Conservation (phyloP, 2,113 vertebrate species). For the Phrynocephalus versicolor region DNA sequence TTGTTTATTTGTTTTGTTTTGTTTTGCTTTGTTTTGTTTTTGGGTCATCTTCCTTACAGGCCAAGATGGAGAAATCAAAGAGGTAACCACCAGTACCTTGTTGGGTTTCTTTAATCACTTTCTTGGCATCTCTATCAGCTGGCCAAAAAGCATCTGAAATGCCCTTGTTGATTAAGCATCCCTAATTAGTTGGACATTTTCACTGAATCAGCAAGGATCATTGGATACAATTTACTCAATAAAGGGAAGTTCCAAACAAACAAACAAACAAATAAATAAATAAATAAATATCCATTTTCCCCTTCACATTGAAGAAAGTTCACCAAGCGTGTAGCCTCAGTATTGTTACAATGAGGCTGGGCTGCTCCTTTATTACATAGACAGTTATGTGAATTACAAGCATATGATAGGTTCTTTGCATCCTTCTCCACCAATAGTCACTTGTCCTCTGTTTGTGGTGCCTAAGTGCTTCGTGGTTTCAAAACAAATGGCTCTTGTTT, state of each 20-base stretch:
- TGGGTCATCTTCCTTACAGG: conserved; percentile 10
- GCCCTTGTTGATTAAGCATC: too few species aligned
- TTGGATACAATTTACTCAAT: background rate
- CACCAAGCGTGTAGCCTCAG: background rate
- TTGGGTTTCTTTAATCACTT: background rate
- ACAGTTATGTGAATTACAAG: background rate
- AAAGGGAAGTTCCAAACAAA: background rate
- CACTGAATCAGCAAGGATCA: too few species aligned
- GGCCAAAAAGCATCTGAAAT: background rate
- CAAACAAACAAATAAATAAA: too few species aligned
- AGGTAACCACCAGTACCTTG: conserved; percentile 46
- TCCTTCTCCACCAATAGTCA: too few species aligned
- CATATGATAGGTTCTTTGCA: too few species aligned
- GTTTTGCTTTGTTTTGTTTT: too few species aligned
- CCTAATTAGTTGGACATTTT: too few species aligned
- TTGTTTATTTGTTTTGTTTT: too few species aligned
- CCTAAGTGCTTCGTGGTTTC: too few species aligned
- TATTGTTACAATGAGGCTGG: background rate
- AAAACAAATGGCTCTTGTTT: too few species aligned
- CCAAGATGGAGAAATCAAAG: conserved; percentile 39
- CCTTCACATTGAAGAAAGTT: background rate
- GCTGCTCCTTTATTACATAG: background rate
- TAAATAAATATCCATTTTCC: background rate
- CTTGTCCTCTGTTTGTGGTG: too few species aligned
- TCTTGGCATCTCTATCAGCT: background rate